phyloP scores from a whole-genome alignment of 2,888 invertebrate genomes.

The Ichneumon xanthorius region DNA sequence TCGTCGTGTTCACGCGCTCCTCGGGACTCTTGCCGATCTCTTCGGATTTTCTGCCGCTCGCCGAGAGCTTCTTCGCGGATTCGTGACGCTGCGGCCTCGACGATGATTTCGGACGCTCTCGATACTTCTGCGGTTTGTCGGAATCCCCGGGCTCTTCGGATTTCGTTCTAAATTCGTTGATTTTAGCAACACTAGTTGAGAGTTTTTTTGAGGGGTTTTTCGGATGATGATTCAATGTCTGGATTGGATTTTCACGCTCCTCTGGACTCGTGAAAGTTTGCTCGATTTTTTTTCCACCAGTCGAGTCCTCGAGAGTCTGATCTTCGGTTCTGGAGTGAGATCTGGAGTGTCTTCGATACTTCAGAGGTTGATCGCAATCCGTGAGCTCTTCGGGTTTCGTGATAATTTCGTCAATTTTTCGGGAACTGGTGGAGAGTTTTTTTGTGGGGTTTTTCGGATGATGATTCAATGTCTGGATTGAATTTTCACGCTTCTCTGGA shows the following conservation, averaged over 20 bases:
- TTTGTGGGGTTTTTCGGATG: no score
- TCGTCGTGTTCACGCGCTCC: conserved; percentile 53
- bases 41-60: conserved; percentile 1
- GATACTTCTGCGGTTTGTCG: neutral
- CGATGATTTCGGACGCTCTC: neutral
- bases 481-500: neutral
- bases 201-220: neutral
- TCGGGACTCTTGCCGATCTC: conserved; percentile 29
- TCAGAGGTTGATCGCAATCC: neutral
- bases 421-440: no score
- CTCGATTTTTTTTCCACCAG: neutral
- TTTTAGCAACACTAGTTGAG: neutral
- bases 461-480: neutral
- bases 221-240: neutral
- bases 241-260: neutral
- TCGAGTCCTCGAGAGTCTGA: neutral
- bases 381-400: no score
- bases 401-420: no score
- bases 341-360: conserved; percentile 25
- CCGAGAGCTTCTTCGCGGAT: neutral
- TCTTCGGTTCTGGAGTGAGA: no score
- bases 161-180: neutral
- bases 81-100: neutral
- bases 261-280: neutral
- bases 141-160: neutral